Base-by-base conservation (phyloP, 2,888 invertebrate genomes). In the Eurytoma adleriae region DNA sequence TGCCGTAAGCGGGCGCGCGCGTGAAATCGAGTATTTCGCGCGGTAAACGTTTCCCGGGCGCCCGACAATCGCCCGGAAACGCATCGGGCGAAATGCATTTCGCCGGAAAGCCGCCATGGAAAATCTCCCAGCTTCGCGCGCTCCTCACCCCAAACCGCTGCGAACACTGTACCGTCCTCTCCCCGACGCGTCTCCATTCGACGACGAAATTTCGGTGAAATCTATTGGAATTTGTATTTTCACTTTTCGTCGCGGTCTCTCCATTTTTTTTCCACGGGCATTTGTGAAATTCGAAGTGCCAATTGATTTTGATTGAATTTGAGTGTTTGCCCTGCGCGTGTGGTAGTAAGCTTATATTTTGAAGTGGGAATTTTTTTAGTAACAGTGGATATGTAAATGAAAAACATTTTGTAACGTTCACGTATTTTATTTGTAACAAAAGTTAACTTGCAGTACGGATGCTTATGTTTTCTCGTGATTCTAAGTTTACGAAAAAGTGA, bases 1-100 rank as follows among this genome's bases (percentile, higher is more conserved):
- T 18, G 27, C 13, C 16, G n/a, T 52, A 54, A 68, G 64, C 56
- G 67, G 18, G 57, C 18, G 64, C 71, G 52, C 71, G 69, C 73
- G 69, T 62, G 82, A 76, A 72, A 77, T 78, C 76, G 80, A 75
- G 78, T 62, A 70, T 78, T 80, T 64, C 67, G 61, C 67, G 61
- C 59, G 76, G 76, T 76, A 76, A 79, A 78, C 73, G 73, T 72
- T 81, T 69, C 66, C 64, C 64, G 52, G 40, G 59, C 57, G 52
- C 27, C 69, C 69, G 69, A 82, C 76, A 74, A 80, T 76, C 82
- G 79, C n/a, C 59, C 54, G 74, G 73, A 81, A 79, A 79, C 77
- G 81, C 74, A 79, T 83, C 74, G 62, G 70, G 61, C 48, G 72
- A 76, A 82, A 82, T 80, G 81, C 73, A 78, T 79, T 80, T 56